A percentile compares a stretch with the other conserved stretches of the same genome.
These are phyloP conservation scores for Microcebus tavaratra DNA, from an alignment of 2,113 vertebrate genomes.

Conservation along the genomic window DNA sequence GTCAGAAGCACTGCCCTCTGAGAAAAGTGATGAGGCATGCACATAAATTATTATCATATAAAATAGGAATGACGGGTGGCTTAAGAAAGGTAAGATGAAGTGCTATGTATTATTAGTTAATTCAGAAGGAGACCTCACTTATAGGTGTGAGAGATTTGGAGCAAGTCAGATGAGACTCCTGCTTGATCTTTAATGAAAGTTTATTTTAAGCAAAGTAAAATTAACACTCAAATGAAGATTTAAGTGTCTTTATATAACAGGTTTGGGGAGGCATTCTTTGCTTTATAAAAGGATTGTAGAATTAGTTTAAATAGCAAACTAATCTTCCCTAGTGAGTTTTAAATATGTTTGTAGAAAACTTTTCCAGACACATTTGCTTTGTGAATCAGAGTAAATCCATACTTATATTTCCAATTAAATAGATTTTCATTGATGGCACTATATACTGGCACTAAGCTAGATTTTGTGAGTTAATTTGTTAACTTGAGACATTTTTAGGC, in stretches of 20 bases:
- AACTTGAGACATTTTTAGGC: neutral
- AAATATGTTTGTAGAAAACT: neutral
- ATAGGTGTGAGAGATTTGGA: neutral
- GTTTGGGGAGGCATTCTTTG: neutral
- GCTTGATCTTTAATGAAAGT: conserved; percentile 3
- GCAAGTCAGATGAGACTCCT: neutral
- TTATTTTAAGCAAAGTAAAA: conserved; percentile 40
- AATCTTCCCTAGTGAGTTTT: neutral
- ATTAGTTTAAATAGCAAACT: conserved; percentile 2
- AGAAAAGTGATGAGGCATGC: neutral
- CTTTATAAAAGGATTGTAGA: neutral
- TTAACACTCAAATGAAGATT: conserved; percentile 10
- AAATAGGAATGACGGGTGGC: neutral
- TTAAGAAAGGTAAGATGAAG: neutral
- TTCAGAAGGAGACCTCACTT: neutral
- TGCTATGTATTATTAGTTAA: neutral
- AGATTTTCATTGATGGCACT: neutral
- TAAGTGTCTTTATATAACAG: neutral
- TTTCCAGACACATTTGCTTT: neutral
- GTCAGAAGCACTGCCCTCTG: neutral
- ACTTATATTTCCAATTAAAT: neutral
- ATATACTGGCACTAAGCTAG: neutral
- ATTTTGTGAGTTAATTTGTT: neutral
- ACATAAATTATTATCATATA: neutral
- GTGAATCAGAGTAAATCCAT: neutral